phyloP scores from a whole-genome alignment of 2,113 vertebrate genomes.

The Petaurus breviceps region DNA sequence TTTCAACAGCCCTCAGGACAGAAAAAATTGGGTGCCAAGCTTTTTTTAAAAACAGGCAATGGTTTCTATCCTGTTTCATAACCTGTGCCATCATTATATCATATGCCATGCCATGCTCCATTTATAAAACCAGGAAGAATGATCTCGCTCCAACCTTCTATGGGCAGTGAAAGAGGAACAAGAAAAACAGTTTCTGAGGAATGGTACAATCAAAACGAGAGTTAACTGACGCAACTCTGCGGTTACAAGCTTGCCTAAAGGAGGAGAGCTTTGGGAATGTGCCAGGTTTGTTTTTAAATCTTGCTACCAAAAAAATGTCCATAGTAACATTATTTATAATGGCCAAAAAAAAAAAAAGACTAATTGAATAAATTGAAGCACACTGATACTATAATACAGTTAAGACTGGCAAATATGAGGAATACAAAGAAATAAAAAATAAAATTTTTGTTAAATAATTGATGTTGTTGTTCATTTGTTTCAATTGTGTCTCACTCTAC shows the following conservation, averaged over 20 bases:
- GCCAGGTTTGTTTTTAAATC: neutral
- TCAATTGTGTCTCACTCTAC: too few species aligned
- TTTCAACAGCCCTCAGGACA: neutral
- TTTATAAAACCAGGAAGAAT: neutral
- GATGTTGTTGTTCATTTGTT: too few species aligned
- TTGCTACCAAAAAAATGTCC: neutral
- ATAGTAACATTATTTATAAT: neutral
- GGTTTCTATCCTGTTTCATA: neutral
- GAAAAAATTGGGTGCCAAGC: neutral
- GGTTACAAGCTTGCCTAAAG: neutral
- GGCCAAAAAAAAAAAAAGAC: neutral
- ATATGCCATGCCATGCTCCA: neutral
- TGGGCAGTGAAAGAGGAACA: neutral
- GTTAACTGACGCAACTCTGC: neutral
- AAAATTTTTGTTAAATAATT: neutral
- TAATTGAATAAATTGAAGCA: neutral
- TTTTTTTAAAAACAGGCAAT: neutral
- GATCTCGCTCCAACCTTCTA: neutral
- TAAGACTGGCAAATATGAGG: neutral
- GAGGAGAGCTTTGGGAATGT: neutral
- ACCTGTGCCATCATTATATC: neutral
- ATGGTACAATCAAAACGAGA: neutral
- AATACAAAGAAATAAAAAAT: neutral
- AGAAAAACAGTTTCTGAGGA: neutral
- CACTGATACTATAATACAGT: neutral